Conservation (phyloP, 2,888 invertebrate genomes). For the Pandemis corylana region DNA sequence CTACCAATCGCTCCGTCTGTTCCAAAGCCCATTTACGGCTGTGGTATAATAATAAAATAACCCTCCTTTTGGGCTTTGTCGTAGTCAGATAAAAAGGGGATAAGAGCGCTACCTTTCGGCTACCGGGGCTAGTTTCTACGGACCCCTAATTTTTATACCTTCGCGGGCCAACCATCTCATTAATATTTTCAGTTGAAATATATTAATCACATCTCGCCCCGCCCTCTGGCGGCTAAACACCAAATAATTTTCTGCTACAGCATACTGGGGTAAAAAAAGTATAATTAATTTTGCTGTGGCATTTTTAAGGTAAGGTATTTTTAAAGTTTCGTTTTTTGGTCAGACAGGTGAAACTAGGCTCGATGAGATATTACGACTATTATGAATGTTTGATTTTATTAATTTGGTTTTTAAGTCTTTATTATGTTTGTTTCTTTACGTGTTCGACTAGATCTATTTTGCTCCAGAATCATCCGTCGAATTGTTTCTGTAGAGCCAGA, state of each 20-base stretch:
- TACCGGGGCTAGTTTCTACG: conserved; percentile 19
- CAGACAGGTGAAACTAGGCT: conserved; percentile 72
- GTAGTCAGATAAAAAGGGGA: neutral
- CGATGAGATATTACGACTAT: conserved; percentile 62
- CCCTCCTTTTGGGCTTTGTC: too few species aligned
- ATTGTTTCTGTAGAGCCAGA: neutral
- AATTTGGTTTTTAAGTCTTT: conserved; percentile 51
- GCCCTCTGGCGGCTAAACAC: conserved; percentile 81
- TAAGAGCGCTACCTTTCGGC: conserved; percentile 1
- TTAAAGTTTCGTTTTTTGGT: conserved; percentile 55
- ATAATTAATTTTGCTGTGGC: conserved; percentile 80
- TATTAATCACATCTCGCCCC: conserved; percentile 78
- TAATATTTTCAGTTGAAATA: conserved; percentile 80
- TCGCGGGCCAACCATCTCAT: conserved; percentile 64
- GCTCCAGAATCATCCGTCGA: neutral
- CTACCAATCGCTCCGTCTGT: too few species aligned
- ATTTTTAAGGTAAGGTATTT: conserved; percentile 62
- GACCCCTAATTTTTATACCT: conserved; percentile 31
- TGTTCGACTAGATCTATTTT: neutral
- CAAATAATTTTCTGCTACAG: conserved; percentile 81
- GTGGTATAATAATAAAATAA: too few species aligned
- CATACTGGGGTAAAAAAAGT: conserved; percentile 73
- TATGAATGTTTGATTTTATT: conserved; percentile 56
- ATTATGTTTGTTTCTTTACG: conserved; percentile 49
- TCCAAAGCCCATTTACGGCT: too few species aligned